Evolutionary conservation across 2,797 vertebrate genomes (phyloP), one percentile per base, ranked within the genome.

Genomic region (Sebastes melanostomus): DNA sequence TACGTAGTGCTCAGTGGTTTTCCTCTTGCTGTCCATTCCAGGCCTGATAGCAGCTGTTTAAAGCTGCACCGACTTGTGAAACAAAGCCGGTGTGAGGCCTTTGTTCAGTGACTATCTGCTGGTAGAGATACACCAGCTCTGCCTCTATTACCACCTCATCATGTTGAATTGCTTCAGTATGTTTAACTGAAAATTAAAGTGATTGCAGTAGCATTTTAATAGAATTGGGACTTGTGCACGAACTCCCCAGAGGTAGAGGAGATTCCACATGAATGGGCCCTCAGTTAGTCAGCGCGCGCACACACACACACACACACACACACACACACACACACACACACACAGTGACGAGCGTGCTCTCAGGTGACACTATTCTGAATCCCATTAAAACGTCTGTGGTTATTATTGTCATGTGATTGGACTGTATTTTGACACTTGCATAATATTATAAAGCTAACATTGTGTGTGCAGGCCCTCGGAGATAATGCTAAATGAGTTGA

Each of bases 341-440:
- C 65, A 38, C 66, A 36, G 18, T 34, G 30, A 72, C 2, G 7
- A 18, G 50, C 16, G 2, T 24, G 63, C 60, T 82, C 72, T 88
- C 77, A 74, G 79, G 38, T 77, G 79, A 81, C 65, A 34, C 34
- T 56, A 25, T 55, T 76, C 72, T 79, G 66, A 81, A 85, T 83
- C 54, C 77, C 70, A 90, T 86, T 86, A 89, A 88, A 86, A 78
- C 2, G 55, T 52, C 72, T 8, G n/a, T 32, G 66, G 66, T 72
- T 82, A 76, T 87, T 82, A 83, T 86, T 69, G 77, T 81, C 60
- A 73, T 85, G 77, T 80, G 42, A 85, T 72, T 85, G 67, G 77
- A 77, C 82, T 76, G 22, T 83, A 88, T 83, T 73, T 80, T 84
- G 67, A 81, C 74, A 80, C 78, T 82, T 82, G 74, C 66, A 62